phyloP scores from a whole-genome alignment of 2,797 vertebrate species.

The Hippocampus kuda region DNA sequence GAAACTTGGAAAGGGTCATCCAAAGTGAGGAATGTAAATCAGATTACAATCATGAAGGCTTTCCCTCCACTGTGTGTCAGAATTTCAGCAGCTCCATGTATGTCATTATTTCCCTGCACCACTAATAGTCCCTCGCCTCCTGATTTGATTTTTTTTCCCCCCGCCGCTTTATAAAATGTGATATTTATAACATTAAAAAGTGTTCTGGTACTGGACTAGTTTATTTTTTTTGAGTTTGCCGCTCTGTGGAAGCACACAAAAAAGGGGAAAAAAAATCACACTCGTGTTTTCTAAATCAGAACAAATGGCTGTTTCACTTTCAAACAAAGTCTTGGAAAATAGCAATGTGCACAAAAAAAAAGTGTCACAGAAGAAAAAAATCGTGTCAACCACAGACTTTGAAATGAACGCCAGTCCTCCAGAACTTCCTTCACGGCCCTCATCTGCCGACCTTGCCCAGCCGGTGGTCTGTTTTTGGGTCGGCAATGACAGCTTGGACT shows the following conservation, averaged over 20 bases:
- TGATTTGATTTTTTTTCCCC: background rate
- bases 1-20: background rate
- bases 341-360: background rate
- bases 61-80: constrained; percentile 1
- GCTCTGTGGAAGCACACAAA: background rate
- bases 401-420: constrained; percentile 9
- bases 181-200: constrained; percentile 76
- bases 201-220: constrained; percentile 50
- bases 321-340: background rate
- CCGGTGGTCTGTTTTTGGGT: constrained; percentile 96
- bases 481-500: constrained; percentile 93
- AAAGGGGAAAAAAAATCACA: background rate
- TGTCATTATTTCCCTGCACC: background rate
- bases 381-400: background rate
- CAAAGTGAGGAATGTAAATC: constrained; percentile 11
- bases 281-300: constrained; percentile 4
- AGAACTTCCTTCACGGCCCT: constrained; percentile 23
- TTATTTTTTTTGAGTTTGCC: constrained; percentile 18
- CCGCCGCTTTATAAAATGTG: constrained; percentile 57
- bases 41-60: constrained; percentile 6
- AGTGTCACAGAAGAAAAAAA: background rate
- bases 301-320: background rate
- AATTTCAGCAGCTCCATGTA: background rate
- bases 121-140: background rate
- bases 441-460: constrained; percentile 97